phyloP scores from a whole-genome alignment of 1,140 invertebrate genomes.

The Lethrus apterus region DNA sequence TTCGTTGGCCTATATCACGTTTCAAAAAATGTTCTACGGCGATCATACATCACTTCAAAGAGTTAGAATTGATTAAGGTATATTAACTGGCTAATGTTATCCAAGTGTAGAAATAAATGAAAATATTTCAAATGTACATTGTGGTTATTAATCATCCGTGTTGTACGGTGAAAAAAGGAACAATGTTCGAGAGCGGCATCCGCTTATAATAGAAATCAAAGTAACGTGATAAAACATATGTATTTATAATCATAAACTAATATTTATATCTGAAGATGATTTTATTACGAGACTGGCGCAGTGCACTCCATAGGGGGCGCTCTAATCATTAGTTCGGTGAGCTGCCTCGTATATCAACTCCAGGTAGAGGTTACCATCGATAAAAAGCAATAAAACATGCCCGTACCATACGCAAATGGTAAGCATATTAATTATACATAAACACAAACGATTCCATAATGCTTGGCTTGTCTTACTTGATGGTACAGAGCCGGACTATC shows the following conservation, averaged over 20 bases:
- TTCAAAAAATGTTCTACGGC: no score
- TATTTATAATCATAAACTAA: slow-evolving; percentile 34
- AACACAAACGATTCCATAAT: no score
- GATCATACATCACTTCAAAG: no score
- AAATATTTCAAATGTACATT: slow-evolving; percentile 8
- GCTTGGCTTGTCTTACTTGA: no score
- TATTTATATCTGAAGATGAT: slow-evolving; percentile 36
- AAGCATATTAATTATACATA: no score
- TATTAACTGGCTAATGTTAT: no score
- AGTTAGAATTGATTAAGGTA: no score
- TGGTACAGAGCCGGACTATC: no score
- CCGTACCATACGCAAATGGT: no score
- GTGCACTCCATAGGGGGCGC: slow-evolving; percentile 29
- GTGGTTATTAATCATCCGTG: slow-evolving; percentile 6
- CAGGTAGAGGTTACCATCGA: slow-evolving; percentile 18
- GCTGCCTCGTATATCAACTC: slow-evolving; percentile 27
- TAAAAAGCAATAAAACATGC: no score
- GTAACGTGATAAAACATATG: slow-evolving; percentile 33
- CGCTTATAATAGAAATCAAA: slow-evolving; percentile 13
- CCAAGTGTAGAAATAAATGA: no score
- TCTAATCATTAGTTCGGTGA: slow-evolving; percentile 31
- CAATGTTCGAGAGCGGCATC: slow-evolving; percentile 5
- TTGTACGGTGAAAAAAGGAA: neutral
- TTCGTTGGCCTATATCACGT: no score
- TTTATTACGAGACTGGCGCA: slow-evolving; percentile 31